Evolutionary conservation across 2,797 vertebrate species (phyloP).

Genomic region (Hippopotamyrus pictus): DNA sequence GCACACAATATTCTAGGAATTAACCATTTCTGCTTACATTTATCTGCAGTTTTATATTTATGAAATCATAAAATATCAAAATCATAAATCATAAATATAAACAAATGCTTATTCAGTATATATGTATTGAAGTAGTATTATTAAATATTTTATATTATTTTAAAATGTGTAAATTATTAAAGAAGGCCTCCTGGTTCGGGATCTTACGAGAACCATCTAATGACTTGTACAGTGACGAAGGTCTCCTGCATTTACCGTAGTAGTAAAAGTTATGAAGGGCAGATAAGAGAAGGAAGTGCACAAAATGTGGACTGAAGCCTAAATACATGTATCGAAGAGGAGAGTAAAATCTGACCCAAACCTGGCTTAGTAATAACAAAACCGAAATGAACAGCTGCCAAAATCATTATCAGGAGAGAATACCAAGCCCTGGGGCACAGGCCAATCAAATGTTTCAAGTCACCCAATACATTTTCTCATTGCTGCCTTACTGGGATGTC

Average conservation of each 20-base stretch:
- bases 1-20: too few relatives aligned
- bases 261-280: neutral
- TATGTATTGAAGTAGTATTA: neutral
- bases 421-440: neutral
- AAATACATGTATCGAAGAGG: neutral
- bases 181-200: neutral
- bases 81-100: too few relatives aligned
- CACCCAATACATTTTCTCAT: constrained; percentile 1
- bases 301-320: neutral
- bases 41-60: neutral
- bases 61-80: neutral
- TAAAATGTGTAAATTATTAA: neutral
- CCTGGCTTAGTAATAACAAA: neutral
- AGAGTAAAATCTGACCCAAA: neutral
- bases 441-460: neutral
- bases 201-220: neutral
- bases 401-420: neutral
- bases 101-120: neutral
- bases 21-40: neutral
- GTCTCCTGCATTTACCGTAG: neutral
- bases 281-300: neutral
- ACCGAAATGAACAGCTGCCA: neutral
- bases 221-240: neutral
- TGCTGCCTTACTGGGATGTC: neutral
- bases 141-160: neutral